Evolutionary conservation across 2,888 invertebrate species (phyloP), one percentile per base, ranked within the genome.

Genomic region (Eutolmus rufibarbis): DNA sequence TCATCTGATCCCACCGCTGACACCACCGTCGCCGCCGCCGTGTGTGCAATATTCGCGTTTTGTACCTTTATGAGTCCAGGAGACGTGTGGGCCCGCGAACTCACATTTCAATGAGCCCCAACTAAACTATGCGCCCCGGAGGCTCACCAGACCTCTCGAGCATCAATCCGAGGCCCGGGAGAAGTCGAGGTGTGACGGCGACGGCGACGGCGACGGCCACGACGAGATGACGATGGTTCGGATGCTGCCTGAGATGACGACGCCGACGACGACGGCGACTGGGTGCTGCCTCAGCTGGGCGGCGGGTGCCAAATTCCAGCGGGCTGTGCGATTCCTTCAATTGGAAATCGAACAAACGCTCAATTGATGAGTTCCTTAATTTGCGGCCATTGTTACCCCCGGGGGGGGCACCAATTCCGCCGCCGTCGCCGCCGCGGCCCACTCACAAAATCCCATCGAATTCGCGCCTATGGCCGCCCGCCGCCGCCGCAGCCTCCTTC

Each of bases 311-410:
- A 51, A 37, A 34, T 57, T 82, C 82, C 82, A 82, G 34, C 82
- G 82, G 82, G 66, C 57, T 37, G 66, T 82, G 57, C 57, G 57
- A 82, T 82, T 82, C 82, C 57, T 37, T 82, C 82, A 82, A 82
- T 82, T 82, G 57, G 57, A 82, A 82, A 37, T 66, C 57, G 66
- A 82, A 56, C 28, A 34, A 57, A 82, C 31, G 23, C 8, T 82
- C 51, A 76, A 86, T 86, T 86, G 77, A 86, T 86, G 86, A 86
- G 76, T 86, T 86, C 76, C 51, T 86, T 86, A 86, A 86, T 86
- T 86, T 86, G 86, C 43, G 77, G 31, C 86, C 37, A 86, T 86
- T 86, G 86, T 86, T 86, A 74, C 76, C 76, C 77, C 86, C 76
- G 19, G 74, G 74, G 74, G 76, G 56, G 51, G 12, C 82, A n/a